phyloP scores from a whole-genome alignment of 2,797 vertebrate genomes.

The Cynodonichthys magdalenae region DNA sequence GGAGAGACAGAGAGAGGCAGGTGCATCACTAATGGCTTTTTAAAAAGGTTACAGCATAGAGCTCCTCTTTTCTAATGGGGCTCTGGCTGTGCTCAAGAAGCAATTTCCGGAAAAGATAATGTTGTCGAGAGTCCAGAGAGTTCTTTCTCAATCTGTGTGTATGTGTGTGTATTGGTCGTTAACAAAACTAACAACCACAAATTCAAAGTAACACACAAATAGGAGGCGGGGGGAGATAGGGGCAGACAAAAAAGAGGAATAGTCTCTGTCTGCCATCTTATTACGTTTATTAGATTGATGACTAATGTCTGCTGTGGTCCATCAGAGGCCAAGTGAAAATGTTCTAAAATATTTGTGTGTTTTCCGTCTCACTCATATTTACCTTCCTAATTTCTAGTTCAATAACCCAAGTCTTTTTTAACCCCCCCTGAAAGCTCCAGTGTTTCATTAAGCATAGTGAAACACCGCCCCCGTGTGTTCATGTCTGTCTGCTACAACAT shows the following conservation, averaged over 20 bases:
- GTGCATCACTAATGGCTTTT: conserved; percentile 84
- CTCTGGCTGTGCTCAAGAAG: conserved; percentile 81
- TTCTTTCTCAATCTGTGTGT: conserved; percentile 45
- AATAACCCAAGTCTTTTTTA: conserved; percentile 24
- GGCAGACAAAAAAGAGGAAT: conserved; percentile 28
- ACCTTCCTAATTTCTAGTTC: conserved; percentile 36
- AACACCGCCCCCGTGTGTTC: conserved; percentile 60
- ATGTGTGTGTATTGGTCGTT: conserved; percentile 44
- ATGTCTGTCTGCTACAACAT: conserved; percentile 3
- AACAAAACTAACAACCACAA: conserved; percentile 68
- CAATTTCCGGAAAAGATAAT: conserved; percentile 83
- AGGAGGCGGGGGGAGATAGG: conserved; percentile 43
- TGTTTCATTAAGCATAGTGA: conserved; percentile 5
- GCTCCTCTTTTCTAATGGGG: conserved; percentile 81
- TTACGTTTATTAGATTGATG: conserved; percentile 63
- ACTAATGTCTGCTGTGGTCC: conserved; percentile 39
- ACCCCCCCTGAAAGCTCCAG: neutral
- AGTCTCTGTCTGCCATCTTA: conserved; percentile 44
- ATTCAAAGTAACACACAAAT: conserved; percentile 63
- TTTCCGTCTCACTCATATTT: conserved; percentile 37
- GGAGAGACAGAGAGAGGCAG: conserved; percentile 61
- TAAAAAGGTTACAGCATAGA: conserved; percentile 83
- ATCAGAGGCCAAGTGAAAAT: conserved; percentile 21
- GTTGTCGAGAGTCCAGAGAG: conserved; percentile 73
- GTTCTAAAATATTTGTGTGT: conserved; percentile 15